Evolutionary conservation across 2,888 invertebrate species (phyloP).

Genomic region (Netelia fuscicornis): DNA sequence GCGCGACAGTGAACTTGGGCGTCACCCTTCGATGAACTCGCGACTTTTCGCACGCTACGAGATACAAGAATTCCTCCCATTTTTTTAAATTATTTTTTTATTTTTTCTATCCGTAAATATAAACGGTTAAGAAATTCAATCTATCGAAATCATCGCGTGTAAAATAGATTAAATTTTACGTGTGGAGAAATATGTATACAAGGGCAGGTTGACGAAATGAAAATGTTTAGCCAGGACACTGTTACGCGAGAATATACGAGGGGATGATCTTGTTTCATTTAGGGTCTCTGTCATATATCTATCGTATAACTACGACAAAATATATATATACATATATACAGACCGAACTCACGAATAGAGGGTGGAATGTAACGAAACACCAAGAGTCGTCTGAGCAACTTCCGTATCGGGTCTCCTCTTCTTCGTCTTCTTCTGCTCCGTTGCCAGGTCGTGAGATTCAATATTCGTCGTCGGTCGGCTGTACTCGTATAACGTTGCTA

Average conservation of each 20-base stretch:
- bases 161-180: no score
- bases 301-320: background rate
- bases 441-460: conserved; percentile 29
- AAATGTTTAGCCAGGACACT: background rate
- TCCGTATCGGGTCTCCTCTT: conserved; percentile 5
- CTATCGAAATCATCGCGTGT: no score
- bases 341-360: background rate
- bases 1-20: conserved; percentile 32
- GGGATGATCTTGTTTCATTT: background rate
- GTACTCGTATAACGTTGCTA: background rate
- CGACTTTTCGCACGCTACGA: conserved; percentile 8
- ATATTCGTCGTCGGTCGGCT: conserved; percentile 32
- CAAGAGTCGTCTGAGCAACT: conserved; percentile 24
- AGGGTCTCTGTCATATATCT: conserved; percentile 50
- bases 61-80: no score
- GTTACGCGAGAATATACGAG: background rate
- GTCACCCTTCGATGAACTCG: background rate
- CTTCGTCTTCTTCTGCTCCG: background rate
- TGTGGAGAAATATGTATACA: no score
- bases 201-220: no score
- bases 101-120: no score
- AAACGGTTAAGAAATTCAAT: no score
- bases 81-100: no score
- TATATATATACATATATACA: conserved; percentile 20
- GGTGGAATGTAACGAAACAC: conserved; percentile 40